Base-by-base conservation (phyloP, 2,797 vertebrate species). In the Anguilla marmorata region DNA sequence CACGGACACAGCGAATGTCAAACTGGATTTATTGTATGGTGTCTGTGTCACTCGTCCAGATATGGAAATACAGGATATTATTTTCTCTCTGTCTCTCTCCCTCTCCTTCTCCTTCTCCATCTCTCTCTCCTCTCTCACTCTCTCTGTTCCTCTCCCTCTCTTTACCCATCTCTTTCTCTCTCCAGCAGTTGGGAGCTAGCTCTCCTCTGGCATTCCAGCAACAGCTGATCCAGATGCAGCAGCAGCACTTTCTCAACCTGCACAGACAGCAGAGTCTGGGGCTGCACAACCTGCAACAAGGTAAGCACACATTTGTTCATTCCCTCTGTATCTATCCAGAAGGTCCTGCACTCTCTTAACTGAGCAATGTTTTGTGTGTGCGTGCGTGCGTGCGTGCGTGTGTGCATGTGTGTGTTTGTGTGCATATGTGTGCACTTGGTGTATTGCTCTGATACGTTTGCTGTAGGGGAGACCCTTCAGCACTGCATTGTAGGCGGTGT, bases 221-320 rank as follows among this genome's bases (percentile, higher is more conserved):
- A 92, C 96, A 97, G 95, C 94, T 97, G 90, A 93, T 97, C 90
- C 96, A 97, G 93, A 91, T 97, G 89, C 96, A 97, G 92, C 96
- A 97, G 90, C 96, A 96, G 93, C 96, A 97, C 90, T 94, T 97
- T 92, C 93, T 97, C 92, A 96, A 95, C 94, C 95, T 97, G 88
- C 96, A 97, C 92, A 95, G 96, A 88, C 96, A 97, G 90, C 96
- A 91, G 95, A 95, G 93, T 93, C 95, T 0, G 94, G 96, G 87
- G 95, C 96, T 89, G 93, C 95, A 96, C 93, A 95, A 86, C 90
- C 95, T 96, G 88, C 95, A 96, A 6, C 96, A 96, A 96, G 96
- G 96, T 97, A 92, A 96, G 93, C 52, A 5, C 45, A 0, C 79
- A n/a, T 11, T n/a, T 21, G 8, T 11, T 80, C 74, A 45, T 8